These are phyloP conservation scores for Nicator chloris DNA, from an alignment of 2,113 vertebrate species.

Conservation along the genomic window DNA sequence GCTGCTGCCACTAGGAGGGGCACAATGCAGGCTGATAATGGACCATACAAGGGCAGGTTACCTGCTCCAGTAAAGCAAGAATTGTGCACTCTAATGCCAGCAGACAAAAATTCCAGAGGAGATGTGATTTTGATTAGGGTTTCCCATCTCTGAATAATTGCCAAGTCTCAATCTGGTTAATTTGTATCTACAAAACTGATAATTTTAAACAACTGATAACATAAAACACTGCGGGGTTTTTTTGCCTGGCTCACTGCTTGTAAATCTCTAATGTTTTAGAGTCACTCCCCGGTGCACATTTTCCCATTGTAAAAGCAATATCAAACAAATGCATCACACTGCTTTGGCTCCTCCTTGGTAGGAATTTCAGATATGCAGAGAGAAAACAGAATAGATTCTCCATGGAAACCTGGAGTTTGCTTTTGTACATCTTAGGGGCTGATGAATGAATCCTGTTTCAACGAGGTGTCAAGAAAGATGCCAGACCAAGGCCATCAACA, in stretches of 20 bases:
- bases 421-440: neutral
- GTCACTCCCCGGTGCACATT: neutral
- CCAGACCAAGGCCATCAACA: neutral
- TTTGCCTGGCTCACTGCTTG: neutral
- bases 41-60: neutral
- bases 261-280: neutral
- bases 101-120: neutral
- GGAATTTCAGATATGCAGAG: neutral
- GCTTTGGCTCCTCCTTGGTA: neutral
- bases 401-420: conserved; percentile 7
- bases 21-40: neutral
- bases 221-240: neutral
- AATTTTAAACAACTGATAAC: neutral
- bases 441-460: neutral
- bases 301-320: neutral
- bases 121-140: neutral
- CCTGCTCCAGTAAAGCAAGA: neutral
- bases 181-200: neutral
- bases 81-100: neutral
- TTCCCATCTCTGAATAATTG: neutral
- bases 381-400: neutral
- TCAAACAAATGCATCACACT: neutral
- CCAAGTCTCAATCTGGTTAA: neutral
- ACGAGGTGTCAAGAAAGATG: neutral
- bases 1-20: neutral